These are phyloP conservation scores for Holacanthella duospinosa DNA, from an alignment of 2,888 invertebrate species.

Conservation along the genomic window DNA sequence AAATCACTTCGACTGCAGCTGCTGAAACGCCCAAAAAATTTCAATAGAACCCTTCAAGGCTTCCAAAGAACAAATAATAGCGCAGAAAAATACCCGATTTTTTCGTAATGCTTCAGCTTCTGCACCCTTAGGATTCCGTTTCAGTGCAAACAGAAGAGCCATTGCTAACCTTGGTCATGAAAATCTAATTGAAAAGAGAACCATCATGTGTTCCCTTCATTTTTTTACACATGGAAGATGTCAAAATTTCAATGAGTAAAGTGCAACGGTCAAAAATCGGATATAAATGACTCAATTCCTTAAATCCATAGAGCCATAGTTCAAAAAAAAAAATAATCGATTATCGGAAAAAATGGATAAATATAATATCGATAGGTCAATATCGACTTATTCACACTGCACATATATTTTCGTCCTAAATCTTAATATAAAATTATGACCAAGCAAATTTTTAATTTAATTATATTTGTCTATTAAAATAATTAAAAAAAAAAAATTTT, in stretches of 20 bases:
- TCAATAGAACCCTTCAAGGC: slow-evolving; percentile 13
- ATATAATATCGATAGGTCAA: no score
- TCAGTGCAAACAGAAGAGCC: background rate
- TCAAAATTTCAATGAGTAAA: background rate
- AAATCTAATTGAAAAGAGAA: background rate
- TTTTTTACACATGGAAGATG: background rate
- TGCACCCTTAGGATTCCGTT: background rate
- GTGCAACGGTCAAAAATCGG: background rate
- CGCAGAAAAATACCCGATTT: slow-evolving; percentile 20
- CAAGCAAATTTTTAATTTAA: no score
- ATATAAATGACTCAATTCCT: no score
- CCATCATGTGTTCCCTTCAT: no score
- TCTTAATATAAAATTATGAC: no score
- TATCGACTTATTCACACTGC: no score
- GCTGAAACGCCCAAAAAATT: slow-evolving; percentile 24
- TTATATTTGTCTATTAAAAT: no score
- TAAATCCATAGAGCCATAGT: no score
- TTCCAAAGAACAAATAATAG: slow-evolving; percentile 22
- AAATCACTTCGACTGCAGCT: slow-evolving; percentile 16
- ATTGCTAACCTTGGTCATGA: background rate
- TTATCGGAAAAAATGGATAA: no score
- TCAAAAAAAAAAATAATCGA: no score
- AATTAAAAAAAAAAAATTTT: no score
- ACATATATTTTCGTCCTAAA: no score
- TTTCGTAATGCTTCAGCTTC: background rate